Evolutionary conservation across 1,140 invertebrate genomes (phyloP), one percentile per base, ranked within the genome.

Genomic region (Marisa cornuarietis): DNA sequence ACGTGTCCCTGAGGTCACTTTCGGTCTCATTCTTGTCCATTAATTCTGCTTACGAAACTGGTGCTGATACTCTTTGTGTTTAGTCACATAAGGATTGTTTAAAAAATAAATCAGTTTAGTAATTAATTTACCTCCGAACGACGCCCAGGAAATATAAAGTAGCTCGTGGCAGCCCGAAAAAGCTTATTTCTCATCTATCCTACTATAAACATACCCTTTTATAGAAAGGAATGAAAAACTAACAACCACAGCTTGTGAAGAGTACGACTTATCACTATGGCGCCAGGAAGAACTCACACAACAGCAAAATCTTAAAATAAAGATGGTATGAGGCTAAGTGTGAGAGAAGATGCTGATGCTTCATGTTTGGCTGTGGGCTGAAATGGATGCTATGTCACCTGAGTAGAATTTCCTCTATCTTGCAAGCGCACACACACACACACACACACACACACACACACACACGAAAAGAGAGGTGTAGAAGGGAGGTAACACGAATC

Each of bases 1-100:
- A 85, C 85, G 51, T 86, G 84, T 63, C 84, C 86, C 2, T 42
- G 61, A 14, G 87, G 86, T 58, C 86, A 88, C 63, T 85, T 66
- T 14, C 83, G 76, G 1, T 83, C 79, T 68, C 72, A 42, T 0
- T 42, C 31, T 42, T 26, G 51, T 16, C 42, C 8, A 16, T n/a
- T 49, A n/a, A 42, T 42, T 42, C 31, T 42, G 31, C 31, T 42
- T 42, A 42, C 31, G 7, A 65, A 26, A 31, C 24, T n/a, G n/a
- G 66, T 68, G 66, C 9, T 68, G 66, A 68, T 68, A 8, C 14
- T 22, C 24, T 16, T 65, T 9, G 63, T 20, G 24, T 65, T 65
- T 7, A 42, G 31, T 42, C 31, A 0, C 31, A 0, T 2, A 42
- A 6, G 2, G 31, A 42, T 42, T 42, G 31, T 42, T 42, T 0